These are phyloP conservation scores for Patiria miniata DNA, from an alignment of 35 echinoderm and acorn worm species.

Conservation along the genomic window DNA sequence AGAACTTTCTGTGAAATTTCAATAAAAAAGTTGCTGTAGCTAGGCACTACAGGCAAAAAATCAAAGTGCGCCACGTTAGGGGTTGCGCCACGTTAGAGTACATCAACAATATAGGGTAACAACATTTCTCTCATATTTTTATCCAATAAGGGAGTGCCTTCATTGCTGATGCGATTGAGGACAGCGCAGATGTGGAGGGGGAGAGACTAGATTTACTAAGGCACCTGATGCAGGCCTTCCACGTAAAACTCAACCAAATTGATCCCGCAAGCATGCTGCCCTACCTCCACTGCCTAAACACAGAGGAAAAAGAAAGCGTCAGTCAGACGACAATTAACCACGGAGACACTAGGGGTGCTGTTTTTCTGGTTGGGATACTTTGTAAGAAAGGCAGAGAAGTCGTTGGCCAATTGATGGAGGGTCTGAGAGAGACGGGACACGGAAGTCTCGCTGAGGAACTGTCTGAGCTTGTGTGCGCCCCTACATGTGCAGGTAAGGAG, in stretches of 20 bases:
- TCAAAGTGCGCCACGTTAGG: too few species aligned
- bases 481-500: not conserved
- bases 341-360: not conserved
- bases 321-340: not conserved
- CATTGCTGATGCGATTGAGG: not conserved
- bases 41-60: too few species aligned
- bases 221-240: not conserved
- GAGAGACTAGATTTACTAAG: not conserved
- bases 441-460: not conserved
- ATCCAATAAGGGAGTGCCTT: not conserved
- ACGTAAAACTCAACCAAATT: not conserved
- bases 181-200: not conserved
- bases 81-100: too few species aligned
- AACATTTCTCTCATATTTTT: not conserved
- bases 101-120: too few species aligned
- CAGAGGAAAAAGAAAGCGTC: not conserved
- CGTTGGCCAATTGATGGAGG: not conserved
- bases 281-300: not conserved
- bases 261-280: not conserved
- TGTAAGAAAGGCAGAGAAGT: not conserved
- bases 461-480: not conserved
- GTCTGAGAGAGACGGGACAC: not conserved
- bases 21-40: too few species aligned
- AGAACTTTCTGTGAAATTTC: too few species aligned
- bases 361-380: not conserved